Percentiles rank a stretch among this genome's conserved stretches.
phyloP scores from a whole-genome alignment of 2,888 invertebrate genomes.

The Lepidochrysops patricia region DNA sequence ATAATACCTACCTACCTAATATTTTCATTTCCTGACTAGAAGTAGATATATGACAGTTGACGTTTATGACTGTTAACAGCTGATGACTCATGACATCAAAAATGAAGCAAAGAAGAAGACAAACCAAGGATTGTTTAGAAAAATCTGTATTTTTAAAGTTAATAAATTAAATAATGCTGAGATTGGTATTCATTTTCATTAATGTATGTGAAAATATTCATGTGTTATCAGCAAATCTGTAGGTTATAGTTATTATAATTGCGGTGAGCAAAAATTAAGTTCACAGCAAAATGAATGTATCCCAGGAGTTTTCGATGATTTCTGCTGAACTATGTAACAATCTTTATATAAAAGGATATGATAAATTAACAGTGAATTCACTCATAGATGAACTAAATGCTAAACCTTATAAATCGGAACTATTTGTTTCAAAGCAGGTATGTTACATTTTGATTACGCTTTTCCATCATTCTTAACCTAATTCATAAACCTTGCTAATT shows the following conservation, averaged over 20 bases:
- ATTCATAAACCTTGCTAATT: not conserved
- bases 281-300: conserved; percentile 21
- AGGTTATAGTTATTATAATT: not conserved
- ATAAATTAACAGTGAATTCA: conserved; percentile 63
- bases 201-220: no score
- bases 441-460: conserved; percentile 29
- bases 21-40: no score
- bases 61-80: no score
- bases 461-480: not conserved
- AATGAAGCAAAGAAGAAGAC: no score
- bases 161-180: no score
- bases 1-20: no score
- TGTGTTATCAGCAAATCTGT: not conserved
- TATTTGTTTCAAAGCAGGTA: conserved; percentile 62
- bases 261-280: not conserved
- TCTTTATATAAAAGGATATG: conserved; percentile 51
- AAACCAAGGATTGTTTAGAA: no score
- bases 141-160: not conserved
- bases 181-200: no score
- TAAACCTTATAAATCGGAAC: conserved; percentile 70
- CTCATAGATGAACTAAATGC: conserved; percentile 77
- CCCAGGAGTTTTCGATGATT: conserved; percentile 45
- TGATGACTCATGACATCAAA: no score
- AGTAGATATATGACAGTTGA: no score
- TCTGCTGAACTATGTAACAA: conserved; percentile 52